Base-by-base conservation (phyloP, 2,113 vertebrate species). In the Gopherus flavomarginatus region DNA sequence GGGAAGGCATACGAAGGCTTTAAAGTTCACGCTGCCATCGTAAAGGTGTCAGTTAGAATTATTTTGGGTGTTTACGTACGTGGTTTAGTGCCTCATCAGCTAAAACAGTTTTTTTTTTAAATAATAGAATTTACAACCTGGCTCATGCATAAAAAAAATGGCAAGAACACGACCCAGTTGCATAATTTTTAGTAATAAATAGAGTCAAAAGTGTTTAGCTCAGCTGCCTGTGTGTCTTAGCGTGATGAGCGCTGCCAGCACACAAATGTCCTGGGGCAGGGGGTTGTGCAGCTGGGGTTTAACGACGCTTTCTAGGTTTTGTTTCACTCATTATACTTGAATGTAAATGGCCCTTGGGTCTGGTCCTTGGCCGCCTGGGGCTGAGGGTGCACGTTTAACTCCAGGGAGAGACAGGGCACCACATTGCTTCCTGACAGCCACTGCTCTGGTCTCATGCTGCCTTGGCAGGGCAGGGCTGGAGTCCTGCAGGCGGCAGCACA, bases 161-260 rank as follows among this genome's bases (percentile, higher is more conserved):
- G 95, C 94, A 95, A 83, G 87, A 93, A 94, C 85, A 90, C 81
- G 93, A 97, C 97, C 97, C 94, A 97, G 93, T 97, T 97, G 97
- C 97, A 97, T 97, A 97, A 95, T 97, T 92, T 82, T 95, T 94
- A 93, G 96, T 94, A 96, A 97, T 97, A 95, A 97, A 96, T 96
- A 95, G 96, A 92, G 93, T 75, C 77, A 90, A 77, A 92, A 94
- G 62, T 85, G 95, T 95, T 97, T 78, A 92, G 97, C 92, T 97
- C 96, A 88, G 95, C 96, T 95, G 91, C 92, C 57, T 89, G 86
- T 4, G 10, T 69, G 56, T 49, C 24, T 38, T 12, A 19, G 62
- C n/a, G 62, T 69, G 78, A 57, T 50, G 91, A 79, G 86, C 77
- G 13, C 17, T 31, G 62, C n/a, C 86, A 26, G 88, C 0, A 3